phyloP scores from a whole-genome alignment of 2,797 vertebrate species.

The Eospalax fontanierii region DNA sequence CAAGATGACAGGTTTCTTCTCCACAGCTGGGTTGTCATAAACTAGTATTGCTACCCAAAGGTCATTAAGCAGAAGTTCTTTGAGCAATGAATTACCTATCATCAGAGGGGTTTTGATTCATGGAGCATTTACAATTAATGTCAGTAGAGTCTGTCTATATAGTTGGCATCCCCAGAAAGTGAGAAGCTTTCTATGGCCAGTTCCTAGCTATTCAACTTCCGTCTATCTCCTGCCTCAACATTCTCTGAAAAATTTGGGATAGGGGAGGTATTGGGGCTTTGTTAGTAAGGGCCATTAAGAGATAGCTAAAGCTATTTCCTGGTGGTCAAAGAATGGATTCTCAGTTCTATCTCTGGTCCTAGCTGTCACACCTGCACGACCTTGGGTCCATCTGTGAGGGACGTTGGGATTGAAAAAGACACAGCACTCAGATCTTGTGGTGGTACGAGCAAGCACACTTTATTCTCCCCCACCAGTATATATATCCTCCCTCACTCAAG shows the following conservation, averaged over 20 bases:
- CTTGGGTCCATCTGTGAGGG: too few relatives aligned
- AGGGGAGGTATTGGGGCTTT: neutral
- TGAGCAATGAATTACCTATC: too few relatives aligned
- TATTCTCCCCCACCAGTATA: too few relatives aligned
- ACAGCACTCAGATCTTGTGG: too few relatives aligned
- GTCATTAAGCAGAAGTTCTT: neutral
- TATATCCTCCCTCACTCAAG: too few relatives aligned
- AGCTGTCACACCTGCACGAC: too few relatives aligned
- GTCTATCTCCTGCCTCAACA: too few relatives aligned
- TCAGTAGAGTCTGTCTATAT: neutral
- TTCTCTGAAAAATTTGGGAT: neutral
- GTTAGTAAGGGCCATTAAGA: neutral
- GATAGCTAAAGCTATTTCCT: neutral
- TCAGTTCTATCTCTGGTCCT: neutral
- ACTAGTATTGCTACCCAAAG: neutral
- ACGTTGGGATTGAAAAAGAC: too few relatives aligned
- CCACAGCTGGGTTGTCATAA: neutral
- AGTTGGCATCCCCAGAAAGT: neutral
- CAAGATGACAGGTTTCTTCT: neutral
- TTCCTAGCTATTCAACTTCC: neutral
- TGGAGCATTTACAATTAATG: neutral
- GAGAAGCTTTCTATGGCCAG: neutral
- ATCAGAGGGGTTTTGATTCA: neutral
- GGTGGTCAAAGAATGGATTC: neutral
- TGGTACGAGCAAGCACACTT: too few relatives aligned